Percentiles rank a stretch among this genome's conserved stretches.
Evolutionary conservation across 2,113 vertebrate genomes (phyloP).

Genomic region (Pelmatolapia mariae): DNA sequence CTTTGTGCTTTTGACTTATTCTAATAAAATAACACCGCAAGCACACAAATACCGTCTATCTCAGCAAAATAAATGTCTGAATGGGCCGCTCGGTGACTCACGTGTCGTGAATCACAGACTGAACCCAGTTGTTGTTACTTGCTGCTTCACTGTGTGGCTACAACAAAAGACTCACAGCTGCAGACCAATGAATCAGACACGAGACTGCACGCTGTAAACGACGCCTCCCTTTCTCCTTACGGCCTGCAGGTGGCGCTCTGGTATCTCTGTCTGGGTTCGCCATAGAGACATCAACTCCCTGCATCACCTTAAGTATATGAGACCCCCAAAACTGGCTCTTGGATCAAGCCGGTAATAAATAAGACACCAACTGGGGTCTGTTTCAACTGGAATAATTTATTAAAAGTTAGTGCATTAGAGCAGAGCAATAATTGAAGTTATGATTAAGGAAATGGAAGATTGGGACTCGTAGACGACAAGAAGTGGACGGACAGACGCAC

Average conservation of each 20-base stretch:
- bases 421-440: slow-evolving; percentile 13
- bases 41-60: neutral
- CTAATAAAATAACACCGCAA: neutral
- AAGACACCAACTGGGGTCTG: neutral
- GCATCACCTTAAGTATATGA: neutral
- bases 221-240: neutral
- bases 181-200: slow-evolving; percentile 5
- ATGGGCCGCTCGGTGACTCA: neutral
- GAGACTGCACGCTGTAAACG: neutral
- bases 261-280: neutral
- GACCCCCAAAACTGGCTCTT: slow-evolving; percentile 1
- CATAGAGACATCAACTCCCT: neutral
- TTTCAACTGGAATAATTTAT: slow-evolving; percentile 38
- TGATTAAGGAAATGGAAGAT: slow-evolving; percentile 34
- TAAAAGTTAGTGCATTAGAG: slow-evolving; percentile 42
- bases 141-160: slow-evolving; percentile 2
- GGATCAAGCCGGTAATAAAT: slow-evolving; percentile 25
- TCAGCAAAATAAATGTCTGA: neutral
- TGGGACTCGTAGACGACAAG: neutral
- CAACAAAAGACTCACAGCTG: slow-evolving; percentile 40
- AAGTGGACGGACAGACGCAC: slow-evolving; percentile 7
- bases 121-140: neutral
- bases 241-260: slow-evolving; percentile 53
- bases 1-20: neutral
- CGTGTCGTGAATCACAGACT: neutral